Base-by-base conservation (phyloP, 30 jellyfish, hydroid and myxozoan genomes). In the Hydractinia symbiolongicarpus region DNA sequence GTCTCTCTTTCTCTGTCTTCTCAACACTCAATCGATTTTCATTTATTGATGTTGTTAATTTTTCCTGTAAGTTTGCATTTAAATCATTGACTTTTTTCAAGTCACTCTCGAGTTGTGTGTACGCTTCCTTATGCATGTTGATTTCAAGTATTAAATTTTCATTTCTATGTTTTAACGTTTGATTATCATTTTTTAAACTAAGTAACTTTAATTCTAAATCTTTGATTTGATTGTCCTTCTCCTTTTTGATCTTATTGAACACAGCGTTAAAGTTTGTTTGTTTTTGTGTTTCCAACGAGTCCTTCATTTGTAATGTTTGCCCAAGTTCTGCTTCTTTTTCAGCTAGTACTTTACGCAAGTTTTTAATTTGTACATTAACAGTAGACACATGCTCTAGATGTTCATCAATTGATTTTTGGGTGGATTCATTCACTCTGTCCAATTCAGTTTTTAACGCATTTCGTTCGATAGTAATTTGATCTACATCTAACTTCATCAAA, bases 201-300 rank as follows among this genome's bases (percentile, higher is more conserved):
- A 56, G 5, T 13, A 40, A n/a, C 50, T 55, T 67, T 10, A 52
- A 71, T 9, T 16, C 55, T 72, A 84, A 54, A 49, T 88, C 90
- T 57, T 68, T 74, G 49, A 88, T 62, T 6, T 62, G 53, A 19
- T 44, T 60, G 17, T 90, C 97, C 40, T 90, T 85, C 68, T 90
- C 97, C 58, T 76, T 74, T 60, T 84, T 90, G 60, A 85, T 86
- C 54, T 81, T 77, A 6, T 84, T 84, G 85, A 90, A 70, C 20
- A 88, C 97, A 49, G 79, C 40, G 64, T 90, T 90, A 54, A 90
- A 84, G 57, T 76, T 77, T 54, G 64, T 66, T 64, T 90, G 95
- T n/a, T 81, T 53, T 69, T 68, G 76, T 11, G 85, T 21, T 67
- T 81, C 86, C 20, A 81, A 52, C 1, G 19, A 54, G 13, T 68